phyloP scores from a whole-genome alignment of 2,888 invertebrate species.

The Cyclophora punctaria region DNA sequence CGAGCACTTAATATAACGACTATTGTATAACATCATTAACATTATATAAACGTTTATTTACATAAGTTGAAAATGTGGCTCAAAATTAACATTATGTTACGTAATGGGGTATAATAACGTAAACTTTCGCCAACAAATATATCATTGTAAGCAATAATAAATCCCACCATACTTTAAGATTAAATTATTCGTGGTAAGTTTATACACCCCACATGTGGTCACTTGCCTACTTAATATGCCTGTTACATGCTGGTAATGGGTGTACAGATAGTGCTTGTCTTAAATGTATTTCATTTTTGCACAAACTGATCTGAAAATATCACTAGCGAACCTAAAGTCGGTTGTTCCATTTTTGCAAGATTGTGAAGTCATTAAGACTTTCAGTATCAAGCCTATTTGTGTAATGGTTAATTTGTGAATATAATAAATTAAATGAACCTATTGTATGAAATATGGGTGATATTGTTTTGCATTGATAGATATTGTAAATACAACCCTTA shows the following conservation, averaged over 20 bases:
- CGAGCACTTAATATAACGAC: slow-evolving; percentile 4
- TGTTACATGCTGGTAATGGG: slow-evolving; percentile 9
- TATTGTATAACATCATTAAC: slow-evolving; percentile 11
- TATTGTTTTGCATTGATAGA: slow-evolving; percentile 27
- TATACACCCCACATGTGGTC: slow-evolving; percentile 14
- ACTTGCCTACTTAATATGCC: neutral
- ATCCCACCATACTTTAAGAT: slow-evolving; percentile 33
- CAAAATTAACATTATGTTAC: slow-evolving; percentile 49
- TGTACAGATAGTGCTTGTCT: slow-evolving; percentile 31
- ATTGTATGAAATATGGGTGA: slow-evolving; percentile 9
- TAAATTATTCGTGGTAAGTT: slow-evolving; percentile 25
- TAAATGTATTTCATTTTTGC: too few relatives aligned
- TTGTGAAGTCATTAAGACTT: too few relatives aligned
- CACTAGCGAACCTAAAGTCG: too few relatives aligned
- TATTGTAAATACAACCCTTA: slow-evolving; percentile 36
- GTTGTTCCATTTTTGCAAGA: too few relatives aligned
- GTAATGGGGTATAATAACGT: slow-evolving; percentile 38
- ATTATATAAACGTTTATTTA: slow-evolving; percentile 25
- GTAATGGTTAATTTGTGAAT: slow-evolving; percentile 6
- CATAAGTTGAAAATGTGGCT: slow-evolving; percentile 43
- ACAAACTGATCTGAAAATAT: too few relatives aligned
- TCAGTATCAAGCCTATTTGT: too few relatives aligned
- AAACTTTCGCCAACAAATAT: slow-evolving; percentile 50
- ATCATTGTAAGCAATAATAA: slow-evolving; percentile 64
- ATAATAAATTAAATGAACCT: neutral